A percentile compares a stretch with the other conserved stretches of the same genome.
phyloP scores from a whole-genome alignment of 2,888 invertebrate species.

The Argyresthia albistria region DNA sequence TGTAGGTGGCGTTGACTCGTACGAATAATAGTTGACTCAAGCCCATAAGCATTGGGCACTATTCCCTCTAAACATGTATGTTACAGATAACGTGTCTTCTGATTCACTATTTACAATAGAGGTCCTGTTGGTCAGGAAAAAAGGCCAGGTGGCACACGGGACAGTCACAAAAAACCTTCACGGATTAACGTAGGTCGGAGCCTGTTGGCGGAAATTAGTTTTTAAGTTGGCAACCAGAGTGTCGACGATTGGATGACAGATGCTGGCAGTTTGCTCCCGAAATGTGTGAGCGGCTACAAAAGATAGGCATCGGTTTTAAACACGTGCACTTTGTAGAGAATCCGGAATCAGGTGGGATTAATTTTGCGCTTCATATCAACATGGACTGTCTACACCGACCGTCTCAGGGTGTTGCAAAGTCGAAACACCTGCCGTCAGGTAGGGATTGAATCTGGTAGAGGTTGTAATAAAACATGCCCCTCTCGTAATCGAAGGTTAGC shows the following conservation, averaged over 20 bases:
- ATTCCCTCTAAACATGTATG: constrained; percentile 17
- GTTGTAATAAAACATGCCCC: background rate
- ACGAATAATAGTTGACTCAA: background rate
- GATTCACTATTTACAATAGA: constrained; percentile 54
- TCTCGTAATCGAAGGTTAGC: constrained; percentile 1
- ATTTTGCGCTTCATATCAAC: constrained; percentile 22
- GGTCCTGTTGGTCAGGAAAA: constrained; percentile 38
- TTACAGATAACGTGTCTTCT: constrained; percentile 22
- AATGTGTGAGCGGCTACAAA: constrained; percentile 40
- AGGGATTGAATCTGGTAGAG: background rate
- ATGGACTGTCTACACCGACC: constrained; percentile 14
- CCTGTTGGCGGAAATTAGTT: constrained; percentile 24
- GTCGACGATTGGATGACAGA: constrained; percentile 32
- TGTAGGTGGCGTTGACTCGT: constrained; percentile 2
- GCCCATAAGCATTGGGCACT: background rate
- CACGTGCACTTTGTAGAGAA: constrained; percentile 54
- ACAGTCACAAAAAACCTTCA: constrained; percentile 40
- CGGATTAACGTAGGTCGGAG: constrained; percentile 20
- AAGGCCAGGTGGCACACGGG: constrained; percentile 63
- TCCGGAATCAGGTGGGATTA: constrained; percentile 52
- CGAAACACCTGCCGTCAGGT: constrained; percentile 1
- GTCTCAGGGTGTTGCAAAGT: background rate
- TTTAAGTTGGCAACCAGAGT: constrained; percentile 24
- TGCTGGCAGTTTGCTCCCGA: constrained; percentile 28
- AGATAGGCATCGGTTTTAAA: constrained; percentile 51